Conservation (phyloP, 2,113 vertebrate genomes). For the Paramormyrops kingsleyae region DNA sequence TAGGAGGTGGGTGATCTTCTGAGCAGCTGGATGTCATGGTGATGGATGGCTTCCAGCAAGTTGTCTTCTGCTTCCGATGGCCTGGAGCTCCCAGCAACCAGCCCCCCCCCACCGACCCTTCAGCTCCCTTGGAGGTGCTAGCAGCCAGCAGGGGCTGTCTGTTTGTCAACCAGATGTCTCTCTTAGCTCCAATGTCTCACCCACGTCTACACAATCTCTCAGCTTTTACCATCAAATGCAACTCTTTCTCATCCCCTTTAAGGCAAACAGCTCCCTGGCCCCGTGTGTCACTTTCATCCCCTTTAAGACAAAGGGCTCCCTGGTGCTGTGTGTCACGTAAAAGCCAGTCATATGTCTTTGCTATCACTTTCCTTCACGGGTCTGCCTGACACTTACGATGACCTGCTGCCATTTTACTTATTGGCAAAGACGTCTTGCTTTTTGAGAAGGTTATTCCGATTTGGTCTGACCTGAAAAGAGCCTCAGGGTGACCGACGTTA, state of each 20-base stretch:
- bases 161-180: background rate
- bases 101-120: background rate
- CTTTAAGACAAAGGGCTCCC: background rate
- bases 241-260: background rate
- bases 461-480: background rate
- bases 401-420: background rate
- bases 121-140: background rate
- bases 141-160: background rate
- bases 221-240: background rate
- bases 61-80: constrained; percentile 33
- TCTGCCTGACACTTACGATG: background rate
- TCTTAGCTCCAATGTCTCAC: background rate
- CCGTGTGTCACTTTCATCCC: background rate
- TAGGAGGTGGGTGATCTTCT: background rate
- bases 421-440: background rate
- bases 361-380: background rate
- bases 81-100: constrained; percentile 31
- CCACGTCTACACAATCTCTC: background rate
- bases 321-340: background rate
- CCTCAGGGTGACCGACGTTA: background rate
- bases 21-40: constrained; percentile 21
- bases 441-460: background rate
- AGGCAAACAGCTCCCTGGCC: background rate
- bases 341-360: background rate
- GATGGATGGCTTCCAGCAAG: constrained; percentile 36